A percentile compares a stretch with the other conserved stretches of the same genome.
These are phyloP conservation scores for Magallana nippona DNA, from an alignment of 2,888 invertebrate genomes.

Conservation along the genomic window DNA sequence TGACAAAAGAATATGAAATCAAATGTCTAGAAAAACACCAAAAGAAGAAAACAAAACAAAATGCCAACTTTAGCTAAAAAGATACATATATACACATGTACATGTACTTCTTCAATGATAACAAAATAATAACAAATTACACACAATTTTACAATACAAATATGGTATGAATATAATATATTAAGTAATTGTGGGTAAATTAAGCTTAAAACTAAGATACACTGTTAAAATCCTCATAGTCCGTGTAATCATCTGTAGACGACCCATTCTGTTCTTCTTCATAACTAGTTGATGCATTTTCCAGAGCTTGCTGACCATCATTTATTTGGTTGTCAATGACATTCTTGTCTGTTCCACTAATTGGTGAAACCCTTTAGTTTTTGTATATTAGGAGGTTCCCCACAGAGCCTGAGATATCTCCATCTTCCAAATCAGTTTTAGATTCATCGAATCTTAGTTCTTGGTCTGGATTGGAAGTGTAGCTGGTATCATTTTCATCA, in stretches of 20 bases:
- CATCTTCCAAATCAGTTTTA: neutral
- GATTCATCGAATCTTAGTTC: neutral
- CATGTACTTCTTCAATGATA: no score
- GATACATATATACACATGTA: no score
- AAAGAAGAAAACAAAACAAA: no score
- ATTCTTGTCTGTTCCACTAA: no score
- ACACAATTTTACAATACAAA: no score
- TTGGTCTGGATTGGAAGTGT: neutral
- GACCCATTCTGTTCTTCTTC: neutral
- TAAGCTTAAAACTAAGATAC: neutral
- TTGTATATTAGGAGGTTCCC: neutral
- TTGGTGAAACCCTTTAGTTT: no score
- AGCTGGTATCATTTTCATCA: neutral
- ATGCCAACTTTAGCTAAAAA: no score
- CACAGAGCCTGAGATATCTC: neutral
- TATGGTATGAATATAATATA: no score
- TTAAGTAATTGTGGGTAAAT: neutral
- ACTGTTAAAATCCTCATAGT: neutral
- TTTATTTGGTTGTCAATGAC: neutral
- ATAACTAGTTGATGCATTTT: neutral
- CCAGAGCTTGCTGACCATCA: neutral
- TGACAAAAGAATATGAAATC: no score
- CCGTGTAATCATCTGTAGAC: constrained; percentile 13
- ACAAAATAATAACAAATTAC: no score
- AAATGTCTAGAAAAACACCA: no score